Evolutionary conservation across 2,113 vertebrate species (phyloP).

Genomic region (Baryphthengus martii): DNA sequence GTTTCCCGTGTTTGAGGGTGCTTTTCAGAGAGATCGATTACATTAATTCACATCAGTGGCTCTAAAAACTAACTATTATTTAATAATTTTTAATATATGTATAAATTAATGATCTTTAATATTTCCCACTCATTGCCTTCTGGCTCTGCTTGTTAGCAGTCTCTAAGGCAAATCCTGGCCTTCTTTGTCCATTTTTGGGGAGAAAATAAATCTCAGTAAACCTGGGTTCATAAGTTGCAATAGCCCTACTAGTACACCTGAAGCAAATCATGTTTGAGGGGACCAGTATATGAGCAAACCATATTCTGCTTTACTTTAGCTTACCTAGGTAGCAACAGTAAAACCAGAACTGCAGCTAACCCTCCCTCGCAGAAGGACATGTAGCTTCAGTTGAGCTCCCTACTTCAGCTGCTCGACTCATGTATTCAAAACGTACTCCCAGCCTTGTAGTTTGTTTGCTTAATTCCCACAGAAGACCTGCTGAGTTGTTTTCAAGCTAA

Average conservation of each 20-base stretch:
- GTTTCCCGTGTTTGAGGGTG: background rate
- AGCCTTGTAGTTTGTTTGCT: background rate
- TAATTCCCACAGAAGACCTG: background rate
- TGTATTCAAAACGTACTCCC: background rate
- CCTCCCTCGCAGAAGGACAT: background rate
- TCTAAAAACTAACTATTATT: background rate
- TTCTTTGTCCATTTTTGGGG: fast-evolving
- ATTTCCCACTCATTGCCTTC: background rate
- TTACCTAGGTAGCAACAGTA: background rate
- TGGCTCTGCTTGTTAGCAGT: background rate
- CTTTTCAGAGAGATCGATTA: background rate
- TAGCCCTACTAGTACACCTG: background rate
- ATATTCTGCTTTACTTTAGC: background rate
- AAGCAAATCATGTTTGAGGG: background rate
- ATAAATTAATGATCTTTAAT: background rate
- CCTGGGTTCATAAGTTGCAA: background rate
- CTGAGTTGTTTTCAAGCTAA: background rate
- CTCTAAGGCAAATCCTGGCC: background rate
- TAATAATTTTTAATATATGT: background rate
- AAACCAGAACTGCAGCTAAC: background rate
- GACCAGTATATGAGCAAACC: background rate
- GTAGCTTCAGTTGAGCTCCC: background rate
- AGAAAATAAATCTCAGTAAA: background rate
- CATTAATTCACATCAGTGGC: background rate
- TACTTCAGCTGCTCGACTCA: background rate